Conservation (phyloP, 1,140 invertebrate species). For the Lamellibrachia luymesi region DNA sequence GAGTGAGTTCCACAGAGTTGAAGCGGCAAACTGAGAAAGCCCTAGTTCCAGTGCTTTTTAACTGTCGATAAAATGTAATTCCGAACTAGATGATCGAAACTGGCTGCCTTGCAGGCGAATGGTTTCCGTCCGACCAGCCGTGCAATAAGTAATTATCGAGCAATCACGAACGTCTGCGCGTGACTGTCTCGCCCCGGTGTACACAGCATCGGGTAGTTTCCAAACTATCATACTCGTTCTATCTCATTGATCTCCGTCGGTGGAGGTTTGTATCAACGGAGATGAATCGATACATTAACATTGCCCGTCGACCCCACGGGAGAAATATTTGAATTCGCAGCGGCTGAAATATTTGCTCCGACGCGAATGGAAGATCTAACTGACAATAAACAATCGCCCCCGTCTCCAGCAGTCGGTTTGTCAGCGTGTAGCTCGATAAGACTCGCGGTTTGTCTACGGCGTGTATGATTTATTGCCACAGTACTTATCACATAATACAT, state of each 20-base stretch:
- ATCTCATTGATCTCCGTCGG: not conserved
- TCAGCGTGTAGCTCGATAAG: not conserved
- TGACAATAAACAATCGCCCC: not conserved
- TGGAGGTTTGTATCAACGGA: not conserved
- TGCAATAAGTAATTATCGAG: not conserved
- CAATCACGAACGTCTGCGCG: not conserved
- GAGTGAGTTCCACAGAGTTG: too few species aligned
- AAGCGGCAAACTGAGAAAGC: too few species aligned
- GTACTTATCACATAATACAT: too few species aligned
- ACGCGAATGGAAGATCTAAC: not conserved
- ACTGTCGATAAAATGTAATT: too few species aligned
- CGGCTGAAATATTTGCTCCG: not conserved
- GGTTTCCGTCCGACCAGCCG: not conserved
- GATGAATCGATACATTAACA: not conserved
- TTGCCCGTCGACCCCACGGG: not conserved
- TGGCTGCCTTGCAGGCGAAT: not conserved
- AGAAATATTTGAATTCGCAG: not conserved
- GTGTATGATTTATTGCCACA: too few species aligned
- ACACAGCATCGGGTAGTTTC: not conserved
- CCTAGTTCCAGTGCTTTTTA: too few species aligned
- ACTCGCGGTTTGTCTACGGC: not conserved
- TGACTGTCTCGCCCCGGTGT: too few species aligned
- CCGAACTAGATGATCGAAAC: too few species aligned
- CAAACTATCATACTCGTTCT: not conserved
- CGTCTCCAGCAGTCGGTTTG: not conserved